Conservation (phyloP, 2,888 invertebrate genomes). For the Papilio demoleus region DNA sequence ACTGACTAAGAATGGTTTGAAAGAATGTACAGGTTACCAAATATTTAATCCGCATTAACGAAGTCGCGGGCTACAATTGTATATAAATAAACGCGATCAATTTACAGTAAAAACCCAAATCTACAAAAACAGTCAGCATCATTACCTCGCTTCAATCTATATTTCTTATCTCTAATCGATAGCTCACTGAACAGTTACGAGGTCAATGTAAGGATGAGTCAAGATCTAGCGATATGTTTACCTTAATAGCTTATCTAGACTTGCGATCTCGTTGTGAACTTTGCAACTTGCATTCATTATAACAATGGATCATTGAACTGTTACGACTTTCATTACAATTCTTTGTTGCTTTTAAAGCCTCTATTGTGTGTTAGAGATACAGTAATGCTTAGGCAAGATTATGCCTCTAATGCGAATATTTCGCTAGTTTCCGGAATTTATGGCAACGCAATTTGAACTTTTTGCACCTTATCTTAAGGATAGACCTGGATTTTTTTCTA, state of each 20-base stretch:
- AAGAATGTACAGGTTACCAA: too few species aligned
- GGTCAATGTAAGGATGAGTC: conserved; percentile 42
- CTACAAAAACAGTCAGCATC: conserved; percentile 40
- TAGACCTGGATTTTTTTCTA: too few species aligned
- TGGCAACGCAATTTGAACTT: too few species aligned
- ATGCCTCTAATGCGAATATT: too few species aligned
- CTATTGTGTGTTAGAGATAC: not conserved
- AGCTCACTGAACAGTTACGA: conserved; percentile 36
- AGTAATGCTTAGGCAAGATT: too few species aligned
- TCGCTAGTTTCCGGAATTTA: too few species aligned
- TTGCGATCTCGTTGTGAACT: conserved; percentile 71
- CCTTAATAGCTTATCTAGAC: conserved; percentile 66
- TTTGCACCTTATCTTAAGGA: too few species aligned
- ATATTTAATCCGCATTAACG: too few species aligned
- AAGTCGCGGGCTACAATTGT: too few species aligned
- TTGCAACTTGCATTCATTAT: conserved; percentile 56
- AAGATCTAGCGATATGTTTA: conserved; percentile 66
- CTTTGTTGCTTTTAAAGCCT: not conserved
- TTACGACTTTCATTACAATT: conserved; percentile 28
- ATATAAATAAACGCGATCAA: not conserved
- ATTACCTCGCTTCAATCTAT: conserved; percentile 33
- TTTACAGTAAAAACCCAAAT: conserved; percentile 8
- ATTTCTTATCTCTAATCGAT: conserved; percentile 34
- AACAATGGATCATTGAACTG: conserved; percentile 50
- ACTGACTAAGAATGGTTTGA: too few species aligned